Conservation (phyloP, 2,113 vertebrate species). For the Elgaria multicarinata region DNA sequence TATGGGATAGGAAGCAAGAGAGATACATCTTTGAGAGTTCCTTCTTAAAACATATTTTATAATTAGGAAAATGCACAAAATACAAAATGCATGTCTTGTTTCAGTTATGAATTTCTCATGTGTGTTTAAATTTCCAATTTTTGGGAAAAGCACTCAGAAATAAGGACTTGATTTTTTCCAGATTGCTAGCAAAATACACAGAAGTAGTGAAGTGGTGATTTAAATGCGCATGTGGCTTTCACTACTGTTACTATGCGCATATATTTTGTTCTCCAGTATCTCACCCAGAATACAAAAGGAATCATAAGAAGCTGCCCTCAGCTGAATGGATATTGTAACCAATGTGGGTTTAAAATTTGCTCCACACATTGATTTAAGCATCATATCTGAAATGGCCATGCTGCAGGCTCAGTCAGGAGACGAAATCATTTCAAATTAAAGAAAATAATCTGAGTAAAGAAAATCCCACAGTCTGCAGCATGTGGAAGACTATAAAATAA, state of each 20-base stretch:
- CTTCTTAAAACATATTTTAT: background rate
- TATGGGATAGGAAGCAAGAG: background rate
- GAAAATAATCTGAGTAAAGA: no score
- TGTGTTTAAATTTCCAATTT: no score
- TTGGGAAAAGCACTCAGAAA: background rate
- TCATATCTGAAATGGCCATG: background rate
- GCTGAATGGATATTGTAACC: background rate
- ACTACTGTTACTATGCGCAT: no score
- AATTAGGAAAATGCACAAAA: background rate
- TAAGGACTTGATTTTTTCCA: background rate
- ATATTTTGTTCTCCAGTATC: background rate
- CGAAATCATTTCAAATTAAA: background rate
- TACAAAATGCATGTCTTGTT: no score
- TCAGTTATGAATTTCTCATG: no score
- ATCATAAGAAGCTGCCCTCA: background rate
- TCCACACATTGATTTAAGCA: background rate
- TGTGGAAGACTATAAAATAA: background rate
- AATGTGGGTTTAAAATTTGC: background rate
- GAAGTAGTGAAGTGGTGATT: background rate
- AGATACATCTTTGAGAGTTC: background rate
- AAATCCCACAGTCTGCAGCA: background rate
- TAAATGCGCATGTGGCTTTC: background rate
- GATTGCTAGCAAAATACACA: background rate
- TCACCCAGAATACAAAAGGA: background rate
- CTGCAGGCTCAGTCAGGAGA: background rate